Conservation (phyloP, 2,113 vertebrate species). For the Dipodomys spectabilis region DNA sequence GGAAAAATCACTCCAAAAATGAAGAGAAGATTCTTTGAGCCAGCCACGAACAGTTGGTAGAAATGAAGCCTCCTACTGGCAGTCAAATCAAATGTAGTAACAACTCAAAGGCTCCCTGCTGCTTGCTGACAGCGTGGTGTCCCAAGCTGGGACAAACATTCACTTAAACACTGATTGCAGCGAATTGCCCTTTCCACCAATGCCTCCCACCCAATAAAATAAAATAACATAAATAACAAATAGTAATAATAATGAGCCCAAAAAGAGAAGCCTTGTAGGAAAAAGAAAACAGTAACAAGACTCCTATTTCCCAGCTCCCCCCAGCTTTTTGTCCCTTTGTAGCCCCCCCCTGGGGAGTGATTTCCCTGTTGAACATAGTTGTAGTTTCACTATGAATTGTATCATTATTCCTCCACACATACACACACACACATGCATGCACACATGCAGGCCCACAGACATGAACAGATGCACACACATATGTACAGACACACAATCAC, state of each 20-base stretch:
- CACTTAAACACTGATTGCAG: constrained; percentile 92
- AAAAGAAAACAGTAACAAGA: neutral
- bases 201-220: constrained; percentile 63
- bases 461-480: neutral
- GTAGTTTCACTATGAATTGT: neutral
- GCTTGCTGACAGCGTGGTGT: constrained; percentile 90
- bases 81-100: constrained; percentile 93
- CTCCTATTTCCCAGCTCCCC: constrained; percentile 29
- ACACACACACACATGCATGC: too few relatives aligned
- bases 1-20: constrained; percentile 60
- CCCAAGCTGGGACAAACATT: constrained; percentile 91
- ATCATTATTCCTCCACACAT: too few relatives aligned
- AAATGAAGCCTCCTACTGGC: constrained; percentile 90
- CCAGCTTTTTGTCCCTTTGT: constrained; percentile 30
- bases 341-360: neutral
- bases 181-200: constrained; percentile 85
- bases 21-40: constrained; percentile 81
- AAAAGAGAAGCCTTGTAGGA: constrained; percentile 67
- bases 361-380: neutral
- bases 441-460: accelerated
- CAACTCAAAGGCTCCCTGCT: constrained; percentile 89
- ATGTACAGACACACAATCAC: neutral
- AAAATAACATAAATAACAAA: too few relatives aligned
- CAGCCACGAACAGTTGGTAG: constrained; percentile 88
- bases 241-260: neutral